These are phyloP conservation scores for Panopea generosa DNA, from an alignment of 2,888 invertebrate species.

Conservation along the genomic window DNA sequence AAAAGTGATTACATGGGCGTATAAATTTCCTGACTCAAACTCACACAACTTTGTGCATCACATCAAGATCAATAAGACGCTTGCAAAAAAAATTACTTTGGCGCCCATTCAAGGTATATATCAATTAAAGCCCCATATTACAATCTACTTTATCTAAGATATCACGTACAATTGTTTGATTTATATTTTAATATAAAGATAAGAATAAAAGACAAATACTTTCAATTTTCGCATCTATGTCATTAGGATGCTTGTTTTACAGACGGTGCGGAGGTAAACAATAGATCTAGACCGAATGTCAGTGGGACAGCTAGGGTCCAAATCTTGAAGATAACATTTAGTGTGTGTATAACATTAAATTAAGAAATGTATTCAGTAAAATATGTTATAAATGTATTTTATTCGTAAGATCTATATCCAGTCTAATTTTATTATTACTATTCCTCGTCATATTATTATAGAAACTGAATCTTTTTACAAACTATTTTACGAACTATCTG, in stretches of 20 bases:
- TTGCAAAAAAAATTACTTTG: not conserved
- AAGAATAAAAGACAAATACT: not conserved
- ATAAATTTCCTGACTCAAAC: not conserved
- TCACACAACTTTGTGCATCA: not conserved
- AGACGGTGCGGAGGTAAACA: not conserved
- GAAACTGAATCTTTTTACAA: no score
- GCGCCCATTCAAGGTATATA: not conserved
- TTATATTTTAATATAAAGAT: not conserved
- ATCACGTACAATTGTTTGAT: not conserved
- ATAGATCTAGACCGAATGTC: no score
- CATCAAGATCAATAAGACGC: not conserved
- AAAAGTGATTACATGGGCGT: no score
- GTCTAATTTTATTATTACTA: no score
- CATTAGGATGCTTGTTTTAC: not conserved
- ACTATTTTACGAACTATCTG: no score
- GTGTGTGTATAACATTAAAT: no score
- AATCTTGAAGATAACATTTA: no score
- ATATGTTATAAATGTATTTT: no score
- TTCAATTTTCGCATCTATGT: not conserved
- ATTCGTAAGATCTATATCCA: no score
- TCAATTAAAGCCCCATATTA: not conserved
- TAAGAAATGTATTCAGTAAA: no score
- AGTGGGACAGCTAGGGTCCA: no score
- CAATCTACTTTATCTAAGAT: not conserved
- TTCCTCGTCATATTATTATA: no score